Percentiles rank a stretch among this genome's conserved stretches.
Evolutionary conservation across 2,113 vertebrate genomes (phyloP).

Genomic region (Agapornis roseicollis): DNA sequence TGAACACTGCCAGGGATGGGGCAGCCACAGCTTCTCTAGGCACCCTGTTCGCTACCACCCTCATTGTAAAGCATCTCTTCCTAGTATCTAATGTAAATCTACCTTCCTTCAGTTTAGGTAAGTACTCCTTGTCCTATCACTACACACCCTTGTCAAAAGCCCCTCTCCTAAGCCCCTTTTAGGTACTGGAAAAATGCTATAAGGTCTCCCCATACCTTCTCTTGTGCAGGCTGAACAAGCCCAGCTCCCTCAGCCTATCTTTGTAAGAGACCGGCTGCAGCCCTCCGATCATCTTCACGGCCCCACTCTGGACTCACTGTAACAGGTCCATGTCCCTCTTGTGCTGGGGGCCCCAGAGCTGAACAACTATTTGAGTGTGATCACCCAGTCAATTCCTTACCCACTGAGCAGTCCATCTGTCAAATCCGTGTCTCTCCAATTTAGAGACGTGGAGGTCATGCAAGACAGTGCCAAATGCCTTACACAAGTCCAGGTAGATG

Average conservation of each 20-base stretch:
- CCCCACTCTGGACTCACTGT: neutral
- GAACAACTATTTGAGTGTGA: neutral
- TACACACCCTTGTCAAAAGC: neutral
- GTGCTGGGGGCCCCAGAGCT: neutral
- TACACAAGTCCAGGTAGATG: neutral
- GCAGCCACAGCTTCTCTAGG: too few relatives aligned
- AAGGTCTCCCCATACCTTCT: neutral
- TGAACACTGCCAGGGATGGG: neutral
- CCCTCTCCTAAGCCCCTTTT: neutral
- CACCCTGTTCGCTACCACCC: neutral
- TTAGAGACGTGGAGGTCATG: neutral
- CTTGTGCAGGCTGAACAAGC: neutral
- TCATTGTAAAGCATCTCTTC: neutral
- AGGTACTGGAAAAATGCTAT: accelerated
- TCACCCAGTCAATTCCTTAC: neutral
- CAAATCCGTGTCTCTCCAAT: neutral
- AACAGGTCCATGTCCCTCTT: neutral
- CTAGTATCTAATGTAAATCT: neutral
- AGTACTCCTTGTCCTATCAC: neutral
- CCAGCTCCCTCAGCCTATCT: neutral
- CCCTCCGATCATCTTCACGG: neutral
- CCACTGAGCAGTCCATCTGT: neutral
- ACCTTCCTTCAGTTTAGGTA: neutral
- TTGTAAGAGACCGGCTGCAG: neutral
- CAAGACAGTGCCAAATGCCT: too few relatives aligned